Conservation (phyloP, 2,888 invertebrate genomes). For the Norana najaformis region DNA sequence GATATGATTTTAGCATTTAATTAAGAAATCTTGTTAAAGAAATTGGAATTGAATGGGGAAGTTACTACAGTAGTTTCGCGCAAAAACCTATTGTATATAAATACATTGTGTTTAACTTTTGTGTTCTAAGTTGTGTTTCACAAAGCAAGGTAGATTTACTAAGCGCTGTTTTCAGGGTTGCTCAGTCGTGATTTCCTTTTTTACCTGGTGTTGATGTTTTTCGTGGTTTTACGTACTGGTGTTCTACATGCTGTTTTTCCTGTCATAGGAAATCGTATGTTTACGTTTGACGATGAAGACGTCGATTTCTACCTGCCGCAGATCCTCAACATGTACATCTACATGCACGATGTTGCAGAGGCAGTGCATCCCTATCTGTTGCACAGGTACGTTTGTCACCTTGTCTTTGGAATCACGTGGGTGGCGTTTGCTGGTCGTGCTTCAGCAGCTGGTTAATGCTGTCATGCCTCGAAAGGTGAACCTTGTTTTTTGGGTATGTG, state of each 20-base stretch:
- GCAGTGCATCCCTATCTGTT: constrained; percentile 82
- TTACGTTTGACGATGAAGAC: constrained; percentile 86
- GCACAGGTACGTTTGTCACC: constrained; percentile 70
- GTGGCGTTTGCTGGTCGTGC: not conserved
- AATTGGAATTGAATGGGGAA: too few species aligned
- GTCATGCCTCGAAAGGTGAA: not conserved
- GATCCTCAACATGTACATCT: constrained; percentile 95
- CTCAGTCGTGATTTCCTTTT: too few species aligned
- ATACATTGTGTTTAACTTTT: too few species aligned
- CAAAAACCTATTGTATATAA: too few species aligned
- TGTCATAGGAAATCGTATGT: constrained; percentile 82
- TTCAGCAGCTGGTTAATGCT: not conserved
- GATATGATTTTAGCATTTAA: too few species aligned
- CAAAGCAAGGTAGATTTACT: too few species aligned
- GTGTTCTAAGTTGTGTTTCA: too few species aligned
- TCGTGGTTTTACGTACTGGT: not conserved
- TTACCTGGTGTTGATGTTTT: too few species aligned
- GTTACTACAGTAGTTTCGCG: too few species aligned
- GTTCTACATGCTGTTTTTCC: not conserved
- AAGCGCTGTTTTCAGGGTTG: too few species aligned
- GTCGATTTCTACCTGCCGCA: constrained; percentile 98
- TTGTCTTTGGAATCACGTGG: not conserved
- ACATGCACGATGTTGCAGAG: constrained; percentile 95
- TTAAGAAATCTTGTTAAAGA: too few species aligned
- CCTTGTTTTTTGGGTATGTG: too few species aligned